phyloP scores from a whole-genome alignment of 2,888 invertebrate genomes.

The Bruchidius siliquastri region DNA sequence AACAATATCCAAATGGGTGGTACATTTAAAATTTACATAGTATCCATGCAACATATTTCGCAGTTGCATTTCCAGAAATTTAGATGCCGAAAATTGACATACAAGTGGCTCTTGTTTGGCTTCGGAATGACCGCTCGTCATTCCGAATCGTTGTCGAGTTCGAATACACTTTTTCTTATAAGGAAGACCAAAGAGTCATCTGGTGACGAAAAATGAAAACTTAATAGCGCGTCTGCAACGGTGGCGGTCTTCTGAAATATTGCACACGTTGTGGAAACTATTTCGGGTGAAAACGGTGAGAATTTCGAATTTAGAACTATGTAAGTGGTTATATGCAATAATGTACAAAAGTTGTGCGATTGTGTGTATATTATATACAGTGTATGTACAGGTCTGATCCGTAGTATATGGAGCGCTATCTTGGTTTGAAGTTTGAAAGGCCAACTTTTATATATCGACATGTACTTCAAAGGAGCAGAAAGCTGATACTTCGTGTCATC shows the following conservation, averaged over 20 bases:
- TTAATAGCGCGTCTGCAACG: conserved; percentile 39
- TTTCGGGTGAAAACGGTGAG: conserved; percentile 21
- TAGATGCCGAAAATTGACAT: conserved; percentile 45
- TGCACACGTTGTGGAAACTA: conserved; percentile 36
- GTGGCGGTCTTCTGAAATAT: conserved; percentile 25
- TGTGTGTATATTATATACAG: conserved; percentile 34
- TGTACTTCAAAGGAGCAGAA: too few species aligned
- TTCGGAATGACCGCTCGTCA: conserved; percentile 32
- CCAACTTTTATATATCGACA: too few species aligned
- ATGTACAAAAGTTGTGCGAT: conserved; percentile 32
- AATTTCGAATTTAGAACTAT: conserved; percentile 31
- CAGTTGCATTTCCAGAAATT: conserved; percentile 48
- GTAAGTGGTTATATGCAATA: conserved; percentile 23
- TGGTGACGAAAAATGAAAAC: conserved; percentile 47
- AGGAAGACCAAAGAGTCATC: conserved; percentile 49
- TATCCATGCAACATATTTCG: conserved; percentile 42
- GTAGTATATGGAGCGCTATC: conserved; percentile 4
- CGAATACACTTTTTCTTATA: conserved; percentile 14
- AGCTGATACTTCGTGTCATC: too few species aligned
- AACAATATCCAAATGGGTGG: conserved; percentile 46
- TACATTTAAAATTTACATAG: conserved; percentile 41
- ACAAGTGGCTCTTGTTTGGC: conserved; percentile 33
- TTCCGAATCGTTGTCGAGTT: conserved; percentile 45
- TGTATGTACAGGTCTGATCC: conserved; percentile 26
- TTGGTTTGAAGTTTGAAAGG: not conserved